These are phyloP conservation scores for Isoperla grammatica DNA, from an alignment of 2,888 invertebrate species.

Conservation along the genomic window DNA sequence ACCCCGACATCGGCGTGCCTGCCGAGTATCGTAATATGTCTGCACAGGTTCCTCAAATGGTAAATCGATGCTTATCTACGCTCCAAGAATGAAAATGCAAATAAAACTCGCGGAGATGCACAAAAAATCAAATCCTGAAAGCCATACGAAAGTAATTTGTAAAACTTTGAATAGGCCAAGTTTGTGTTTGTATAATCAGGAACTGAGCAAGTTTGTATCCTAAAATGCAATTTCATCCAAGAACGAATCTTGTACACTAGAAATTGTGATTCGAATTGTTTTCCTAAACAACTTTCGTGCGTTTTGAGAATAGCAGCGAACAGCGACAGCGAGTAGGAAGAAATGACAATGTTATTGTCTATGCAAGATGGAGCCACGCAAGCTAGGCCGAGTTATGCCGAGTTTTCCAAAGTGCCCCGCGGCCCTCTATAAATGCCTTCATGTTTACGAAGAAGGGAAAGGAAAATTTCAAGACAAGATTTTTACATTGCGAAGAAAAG, in stretches of 20 bases:
- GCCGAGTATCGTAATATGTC: too few species aligned
- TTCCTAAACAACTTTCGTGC: not conserved
- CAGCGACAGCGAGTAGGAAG: not conserved
- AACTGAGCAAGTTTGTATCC: too few species aligned
- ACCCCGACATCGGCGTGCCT: too few species aligned
- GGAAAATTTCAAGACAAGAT: conserved; percentile 13
- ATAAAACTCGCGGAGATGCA: too few species aligned
- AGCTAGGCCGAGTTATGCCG: not conserved
- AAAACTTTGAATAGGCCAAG: too few species aligned
- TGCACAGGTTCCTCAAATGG: too few species aligned
- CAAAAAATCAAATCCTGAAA: too few species aligned
- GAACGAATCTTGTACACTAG: not conserved
- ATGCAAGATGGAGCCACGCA: not conserved
- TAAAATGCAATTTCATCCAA: too few species aligned
- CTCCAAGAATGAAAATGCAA: too few species aligned
- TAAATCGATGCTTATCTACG: too few species aligned
- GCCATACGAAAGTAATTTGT: too few species aligned
- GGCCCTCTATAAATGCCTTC: not conserved
- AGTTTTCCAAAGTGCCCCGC: not conserved
- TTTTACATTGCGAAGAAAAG: conserved; percentile 16
- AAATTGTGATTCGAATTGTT: conserved; percentile 11
- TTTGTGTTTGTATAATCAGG: too few species aligned
- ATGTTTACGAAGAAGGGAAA: not conserved
- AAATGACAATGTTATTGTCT: conserved; percentile 7
- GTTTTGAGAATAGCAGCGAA: not conserved